These are phyloP conservation scores for Leucoraja ocellata DNA, from an alignment of 2,797 vertebrate species.

Conservation along the genomic window DNA sequence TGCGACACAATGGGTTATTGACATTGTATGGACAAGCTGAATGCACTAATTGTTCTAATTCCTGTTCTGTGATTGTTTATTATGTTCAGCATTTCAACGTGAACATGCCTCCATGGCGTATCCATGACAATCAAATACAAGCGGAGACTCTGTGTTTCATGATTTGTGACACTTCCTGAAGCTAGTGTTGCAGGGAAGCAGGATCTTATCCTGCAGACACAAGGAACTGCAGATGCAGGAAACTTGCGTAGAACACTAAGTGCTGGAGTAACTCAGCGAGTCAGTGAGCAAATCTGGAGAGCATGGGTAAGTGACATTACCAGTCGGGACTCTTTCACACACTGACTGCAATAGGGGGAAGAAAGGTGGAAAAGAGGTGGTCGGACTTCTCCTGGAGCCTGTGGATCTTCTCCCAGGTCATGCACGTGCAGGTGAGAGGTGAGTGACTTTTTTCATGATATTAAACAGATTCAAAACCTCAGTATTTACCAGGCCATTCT, in stretches of 20 bases:
- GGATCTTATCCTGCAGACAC: not conserved
- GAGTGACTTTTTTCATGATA: not conserved
- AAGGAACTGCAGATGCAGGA: no score
- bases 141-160: not conserved
- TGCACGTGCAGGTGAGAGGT: not conserved
- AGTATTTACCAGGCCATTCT: not conserved
- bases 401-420: no score
- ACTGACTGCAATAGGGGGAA: no score
- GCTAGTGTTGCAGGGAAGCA: slow-evolving; percentile 6
- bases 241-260: no score
- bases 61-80: not conserved
- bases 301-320: no score
- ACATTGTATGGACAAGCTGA: not conserved
- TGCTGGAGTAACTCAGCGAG: no score
- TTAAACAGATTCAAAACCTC: not conserved
- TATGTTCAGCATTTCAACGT: not conserved
- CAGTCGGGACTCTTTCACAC: no score
- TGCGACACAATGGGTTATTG: not conserved
- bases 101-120: not conserved
- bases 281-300: no score
- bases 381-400: no score
- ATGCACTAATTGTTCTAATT: not conserved
- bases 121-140: not conserved
- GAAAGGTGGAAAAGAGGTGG: no score
- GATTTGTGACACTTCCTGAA: not conserved